phyloP scores from a whole-genome alignment of 2,113 vertebrate species.

The Xiphorhynchus elegans region DNA sequence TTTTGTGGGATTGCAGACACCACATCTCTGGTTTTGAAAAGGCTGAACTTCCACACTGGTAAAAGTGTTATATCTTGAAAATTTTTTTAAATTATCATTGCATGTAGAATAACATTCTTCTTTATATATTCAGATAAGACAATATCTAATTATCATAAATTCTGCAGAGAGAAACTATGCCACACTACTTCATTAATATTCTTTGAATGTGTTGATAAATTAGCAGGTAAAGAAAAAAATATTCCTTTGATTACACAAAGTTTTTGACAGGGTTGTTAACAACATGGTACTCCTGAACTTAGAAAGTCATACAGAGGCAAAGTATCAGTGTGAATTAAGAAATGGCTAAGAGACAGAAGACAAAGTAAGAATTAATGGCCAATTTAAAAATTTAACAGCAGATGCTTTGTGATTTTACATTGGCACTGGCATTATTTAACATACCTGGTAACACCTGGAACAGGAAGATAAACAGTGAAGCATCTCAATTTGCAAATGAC shows the following conservation, averaged over 20 bases:
- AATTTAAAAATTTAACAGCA: conserved; percentile 49
- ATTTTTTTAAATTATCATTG: neutral
- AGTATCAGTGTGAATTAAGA: neutral
- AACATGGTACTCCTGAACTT: neutral
- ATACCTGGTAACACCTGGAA: conserved; percentile 20
- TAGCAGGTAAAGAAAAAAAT: neutral
- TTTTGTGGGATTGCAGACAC: neutral
- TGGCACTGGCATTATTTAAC: conserved; percentile 43
- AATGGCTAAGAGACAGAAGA: neutral
- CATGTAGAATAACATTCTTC: neutral
- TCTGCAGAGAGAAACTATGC: neutral
- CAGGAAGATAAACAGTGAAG: neutral
- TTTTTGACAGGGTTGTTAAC: neutral
- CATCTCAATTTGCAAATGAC: neutral
- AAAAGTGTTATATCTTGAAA: neutral
- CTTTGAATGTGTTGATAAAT: neutral
- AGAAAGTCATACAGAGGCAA: neutral
- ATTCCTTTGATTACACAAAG: neutral
- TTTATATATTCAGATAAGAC: neutral
- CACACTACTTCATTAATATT: neutral
- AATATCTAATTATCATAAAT: neutral
- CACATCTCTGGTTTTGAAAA: neutral
- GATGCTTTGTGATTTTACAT: neutral
- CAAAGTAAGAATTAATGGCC: conserved; percentile 13
- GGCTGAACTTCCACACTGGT: neutral